A percentile compares a stretch with the other conserved stretches of the same genome.
These are phyloP conservation scores for Chironomus tentans DNA, from an alignment of 2,888 invertebrate genomes.

Conservation along the genomic window DNA sequence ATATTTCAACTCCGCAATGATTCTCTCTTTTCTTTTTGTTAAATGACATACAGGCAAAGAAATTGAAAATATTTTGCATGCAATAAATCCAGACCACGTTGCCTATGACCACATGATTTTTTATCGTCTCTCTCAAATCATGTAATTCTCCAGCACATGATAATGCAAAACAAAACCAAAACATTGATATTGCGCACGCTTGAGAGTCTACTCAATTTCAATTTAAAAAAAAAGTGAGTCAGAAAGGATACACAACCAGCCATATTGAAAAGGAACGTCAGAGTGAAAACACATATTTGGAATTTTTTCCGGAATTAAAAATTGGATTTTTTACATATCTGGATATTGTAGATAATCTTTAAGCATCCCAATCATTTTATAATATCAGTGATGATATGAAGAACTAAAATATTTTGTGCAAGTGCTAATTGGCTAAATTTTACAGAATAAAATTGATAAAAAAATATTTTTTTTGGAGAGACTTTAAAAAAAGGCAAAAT, in stretches of 20 bases:
- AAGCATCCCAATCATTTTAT: too few species aligned
- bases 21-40: too few species aligned
- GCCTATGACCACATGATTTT: neutral
- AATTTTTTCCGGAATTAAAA: neutral
- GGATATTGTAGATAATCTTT: neutral
- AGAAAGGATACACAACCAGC: constrained; percentile 5
- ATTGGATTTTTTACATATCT: neutral
- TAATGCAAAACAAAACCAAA: neutral
- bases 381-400: too few species aligned
- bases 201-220: neutral
- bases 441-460: too few species aligned
- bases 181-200: constrained; percentile 16
- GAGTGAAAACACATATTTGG: neutral
- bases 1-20: too few species aligned
- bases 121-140: neutral
- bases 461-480: too few species aligned
- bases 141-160: neutral
- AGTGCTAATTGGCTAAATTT: too few species aligned
- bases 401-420: too few species aligned
- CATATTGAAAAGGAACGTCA: constrained; percentile 24
- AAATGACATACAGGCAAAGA: neutral
- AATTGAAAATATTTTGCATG: neutral
- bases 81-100: neutral
- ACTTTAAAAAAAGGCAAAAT: too few species aligned
- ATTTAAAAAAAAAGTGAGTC: neutral